These are phyloP conservation scores for Abramis brama DNA, from an alignment of 2,113 vertebrate genomes.

Conservation along the genomic window DNA sequence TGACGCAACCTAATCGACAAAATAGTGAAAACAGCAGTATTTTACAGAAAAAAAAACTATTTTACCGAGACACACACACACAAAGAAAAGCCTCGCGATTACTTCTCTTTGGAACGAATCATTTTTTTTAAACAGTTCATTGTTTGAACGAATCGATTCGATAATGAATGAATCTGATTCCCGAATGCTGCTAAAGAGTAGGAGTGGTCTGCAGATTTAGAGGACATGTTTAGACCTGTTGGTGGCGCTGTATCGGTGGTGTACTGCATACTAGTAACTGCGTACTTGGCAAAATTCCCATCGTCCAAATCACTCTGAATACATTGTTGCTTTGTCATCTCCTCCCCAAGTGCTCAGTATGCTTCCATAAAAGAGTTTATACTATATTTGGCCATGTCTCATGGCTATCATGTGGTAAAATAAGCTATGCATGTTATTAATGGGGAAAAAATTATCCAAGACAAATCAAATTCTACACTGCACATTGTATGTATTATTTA, in stretches of 20 bases:
- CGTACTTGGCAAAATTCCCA: conserved; percentile 19
- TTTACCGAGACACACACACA: not conserved
- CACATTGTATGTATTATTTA: not conserved
- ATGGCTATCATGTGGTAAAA: not conserved
- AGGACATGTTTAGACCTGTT: not conserved
- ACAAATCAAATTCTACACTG: not conserved
- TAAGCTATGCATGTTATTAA: not conserved
- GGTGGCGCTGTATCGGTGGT: conserved; percentile 3
- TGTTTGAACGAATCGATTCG: conserved; percentile 11
- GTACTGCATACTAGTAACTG: not conserved
- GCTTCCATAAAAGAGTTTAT: conserved; percentile 17
- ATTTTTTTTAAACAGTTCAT: not conserved
- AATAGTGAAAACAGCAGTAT: not conserved
- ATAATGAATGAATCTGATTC: not conserved
- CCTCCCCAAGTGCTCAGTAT: not conserved
- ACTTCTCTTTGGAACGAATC: not conserved
- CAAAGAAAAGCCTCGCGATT: not conserved
- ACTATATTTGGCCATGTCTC: conserved; percentile 27
- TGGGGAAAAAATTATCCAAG: not conserved
- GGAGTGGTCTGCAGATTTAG: not conserved
- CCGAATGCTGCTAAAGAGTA: not conserved
- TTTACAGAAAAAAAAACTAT: not conserved
- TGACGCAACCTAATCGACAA: not conserved
- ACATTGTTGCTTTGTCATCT: not conserved
- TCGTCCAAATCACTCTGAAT: not conserved